Base-by-base conservation (phyloP, 53 echinoderm and acorn worm species). In the Patiria pectinifera region DNA sequence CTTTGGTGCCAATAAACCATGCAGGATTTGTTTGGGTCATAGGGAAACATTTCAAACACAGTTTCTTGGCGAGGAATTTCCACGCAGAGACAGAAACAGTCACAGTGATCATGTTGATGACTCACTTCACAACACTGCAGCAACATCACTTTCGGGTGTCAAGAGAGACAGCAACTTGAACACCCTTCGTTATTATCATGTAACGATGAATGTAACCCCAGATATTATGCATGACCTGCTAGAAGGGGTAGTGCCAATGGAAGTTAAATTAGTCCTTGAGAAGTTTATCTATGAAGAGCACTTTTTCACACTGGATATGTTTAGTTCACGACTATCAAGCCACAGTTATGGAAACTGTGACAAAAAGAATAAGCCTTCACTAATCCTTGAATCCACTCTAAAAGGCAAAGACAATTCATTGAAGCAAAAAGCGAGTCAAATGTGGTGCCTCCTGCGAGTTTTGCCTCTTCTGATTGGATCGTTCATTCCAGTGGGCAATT, bases 391-490 rank as follows among this genome's bases (percentile, higher is more conserved):
- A 80, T 77, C 45, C 45, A 87, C 93, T 72, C 59, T 95, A 12
- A 76, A 62, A n/a, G 85, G 75, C 79, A 35, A 45, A 91, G 91
- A 88, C 76, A 85, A 82, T 62, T 71, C 66, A n/a, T 87, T 91
- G 74, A 80, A 82, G 43, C 91, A 93, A 45, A 83, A 47, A 62
- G 93, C 95, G 23, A 76, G 91, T 12, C 95, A 95, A 15, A 95
- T 95, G 95, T 95, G 95, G 93, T 95, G 95, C 69, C 72, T 95
- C 0, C 2, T 91, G 7, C 21, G 93, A 2, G 48, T 66, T 0
- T 69, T 95, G 63, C 92, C 93, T 25, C 11, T 91, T 15, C 1
- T 95, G 62, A 62, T 95, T 26, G 95, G 93, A 0, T 62, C 85
- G 4, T 22, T 78, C 2, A 66, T 85, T 70, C 94, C 91, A 61